Percentiles rank a stretch among this genome's conserved stretches.
These are phyloP conservation scores for Pogonus chalceus DNA, from an alignment of 1,140 invertebrate genomes.

Conservation along the genomic window DNA sequence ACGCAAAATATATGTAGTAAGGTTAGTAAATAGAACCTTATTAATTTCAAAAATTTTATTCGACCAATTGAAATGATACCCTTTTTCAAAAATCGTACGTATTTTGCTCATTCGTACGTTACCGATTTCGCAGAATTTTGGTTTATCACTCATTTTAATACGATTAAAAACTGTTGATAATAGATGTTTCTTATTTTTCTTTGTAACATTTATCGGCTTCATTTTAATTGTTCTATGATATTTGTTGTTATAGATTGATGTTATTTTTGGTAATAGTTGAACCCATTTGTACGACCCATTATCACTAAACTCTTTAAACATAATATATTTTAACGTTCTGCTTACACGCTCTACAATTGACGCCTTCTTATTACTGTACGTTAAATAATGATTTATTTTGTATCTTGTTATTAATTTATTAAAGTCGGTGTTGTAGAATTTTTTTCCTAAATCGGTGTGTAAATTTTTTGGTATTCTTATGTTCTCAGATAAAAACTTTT, in stretches of 20 bases:
- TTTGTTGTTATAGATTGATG: too few species aligned
- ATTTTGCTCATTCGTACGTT: too few species aligned
- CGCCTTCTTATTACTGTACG: conserved; percentile 29
- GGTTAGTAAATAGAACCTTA: too few species aligned
- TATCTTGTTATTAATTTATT: conserved; percentile 18
- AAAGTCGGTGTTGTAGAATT: conserved; percentile 22
- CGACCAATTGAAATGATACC: too few species aligned
- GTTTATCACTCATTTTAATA: too few species aligned
- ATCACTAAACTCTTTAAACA: conserved; percentile 32
- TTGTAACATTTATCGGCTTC: too few species aligned
- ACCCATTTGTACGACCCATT: conserved; percentile 27
- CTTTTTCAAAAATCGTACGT: too few species aligned
- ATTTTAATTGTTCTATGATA: too few species aligned
- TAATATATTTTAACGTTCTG: conserved; percentile 30
- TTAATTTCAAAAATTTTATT: too few species aligned
- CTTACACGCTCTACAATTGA: conserved; percentile 32
- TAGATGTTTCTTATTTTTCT: too few species aligned
- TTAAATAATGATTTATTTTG: conserved; percentile 26
- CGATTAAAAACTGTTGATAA: too few species aligned
- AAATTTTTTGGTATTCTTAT: conserved; percentile 21
- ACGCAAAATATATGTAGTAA: background rate
- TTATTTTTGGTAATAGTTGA: conserved; percentile 24
- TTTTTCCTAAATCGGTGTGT: conserved; percentile 28
- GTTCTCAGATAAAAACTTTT: conserved; percentile 13
- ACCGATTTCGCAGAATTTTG: too few species aligned